Conservation (phyloP, 2,797 vertebrate genomes). For the Acrossocheilus fasciatus region DNA sequence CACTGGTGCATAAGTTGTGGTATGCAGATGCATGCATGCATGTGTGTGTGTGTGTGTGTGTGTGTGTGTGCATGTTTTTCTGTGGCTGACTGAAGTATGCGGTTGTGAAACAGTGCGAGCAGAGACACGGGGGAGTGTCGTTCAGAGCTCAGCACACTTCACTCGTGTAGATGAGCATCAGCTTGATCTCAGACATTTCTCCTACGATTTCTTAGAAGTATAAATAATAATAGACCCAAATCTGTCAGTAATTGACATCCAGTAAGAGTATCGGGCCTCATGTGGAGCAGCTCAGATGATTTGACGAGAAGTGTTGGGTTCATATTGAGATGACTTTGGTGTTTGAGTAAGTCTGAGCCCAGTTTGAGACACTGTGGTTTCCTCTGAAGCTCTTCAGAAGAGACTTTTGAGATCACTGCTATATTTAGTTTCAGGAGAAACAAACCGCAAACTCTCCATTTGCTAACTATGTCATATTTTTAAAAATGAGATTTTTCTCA, state of each 20-base stretch:
- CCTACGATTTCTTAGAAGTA: not conserved
- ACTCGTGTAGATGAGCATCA: not conserved
- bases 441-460: not conserved
- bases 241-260: not conserved
- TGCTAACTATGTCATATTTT: not conserved
- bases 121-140: not conserved
- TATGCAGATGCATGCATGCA: not conserved
- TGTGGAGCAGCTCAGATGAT: not conserved
- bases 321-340: not conserved
- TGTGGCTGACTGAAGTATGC: constrained; percentile 9
- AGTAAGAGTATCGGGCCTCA: not conserved
- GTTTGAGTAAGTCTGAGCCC: not conserved
- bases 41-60: not conserved
- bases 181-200: not conserved
- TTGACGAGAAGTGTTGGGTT: not conserved
- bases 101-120: constrained; percentile 1
- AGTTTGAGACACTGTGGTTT: not conserved
- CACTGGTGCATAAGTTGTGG: not conserved
- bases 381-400: not conserved
- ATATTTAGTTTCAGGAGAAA: not conserved
- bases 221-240: not conserved
- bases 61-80: not conserved
- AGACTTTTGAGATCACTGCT: not conserved
- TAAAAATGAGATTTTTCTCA: no score
- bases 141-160: not conserved